Evolutionary conservation across 2,113 vertebrate species (phyloP), one percentile per base, ranked within the genome.

Genomic region (Rana temporaria): DNA sequence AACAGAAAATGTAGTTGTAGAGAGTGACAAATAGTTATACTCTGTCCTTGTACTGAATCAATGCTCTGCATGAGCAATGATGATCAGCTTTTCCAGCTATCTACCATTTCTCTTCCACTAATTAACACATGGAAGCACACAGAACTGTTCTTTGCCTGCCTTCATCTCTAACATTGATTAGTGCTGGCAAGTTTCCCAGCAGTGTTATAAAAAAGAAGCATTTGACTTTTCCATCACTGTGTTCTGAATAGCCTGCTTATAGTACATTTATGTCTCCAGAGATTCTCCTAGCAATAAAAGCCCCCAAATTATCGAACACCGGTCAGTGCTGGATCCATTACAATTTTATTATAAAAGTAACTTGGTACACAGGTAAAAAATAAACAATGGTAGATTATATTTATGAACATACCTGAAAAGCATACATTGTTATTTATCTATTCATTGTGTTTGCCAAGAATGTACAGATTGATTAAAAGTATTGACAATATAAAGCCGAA

Each of bases 151-250:
- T 79, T 14, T 79, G 65, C 78, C 59, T 71, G 52, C 67, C 55
- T 59, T 66, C 67, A 80, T 80, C 32, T 57, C 32, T 70, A 62
- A 22, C 66, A 70, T 80, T 80, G 78, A 80, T 80, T 70, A 59
- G n/a, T 38, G 20, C 48, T 80, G 78, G 78, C 78, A 32, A 52
- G 34, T 48, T 70, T 80, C 78, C 78, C 78, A 80, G 78, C 67
- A 26, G 32, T 71, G 14, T 70, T 71, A 69, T 60, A 56, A 59
- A 48, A 32, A 79, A 62, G 53, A 67, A 69, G 57, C 42, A 52
- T 80, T 70, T 56, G 57, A 75, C 56, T 75, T 63, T 63, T 53
- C 67, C 48, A 56, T 66, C 67, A 30, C 57, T n/a, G 34, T 71
- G 38, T 69, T 62, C 22, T 70, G 66, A 80, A 70, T 71, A 60